These are phyloP conservation scores for Helicolenus hilgendorfi DNA, from an alignment of 2,797 vertebrate genomes.

Conservation along the genomic window DNA sequence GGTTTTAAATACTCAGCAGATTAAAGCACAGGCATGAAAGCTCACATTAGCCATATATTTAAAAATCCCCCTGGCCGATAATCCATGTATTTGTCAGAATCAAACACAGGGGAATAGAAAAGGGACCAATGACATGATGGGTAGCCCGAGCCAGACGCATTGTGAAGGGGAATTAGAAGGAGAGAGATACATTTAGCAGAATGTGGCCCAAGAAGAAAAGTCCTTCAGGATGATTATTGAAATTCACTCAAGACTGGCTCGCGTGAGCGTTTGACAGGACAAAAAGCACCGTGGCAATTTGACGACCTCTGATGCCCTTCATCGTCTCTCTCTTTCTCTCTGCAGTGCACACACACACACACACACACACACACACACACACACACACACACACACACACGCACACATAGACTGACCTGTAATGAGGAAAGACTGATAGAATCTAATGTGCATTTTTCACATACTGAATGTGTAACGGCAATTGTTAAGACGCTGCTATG, in stretches of 20 bases:
- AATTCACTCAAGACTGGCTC: constrained; percentile 83
- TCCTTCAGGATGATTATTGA: constrained; percentile 89
- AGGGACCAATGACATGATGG: constrained; percentile 89
- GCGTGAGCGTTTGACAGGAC: constrained; percentile 76
- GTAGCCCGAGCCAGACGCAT: constrained; percentile 83
- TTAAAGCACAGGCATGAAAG: constrained; percentile 92
- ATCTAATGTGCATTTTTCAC: constrained; percentile 35
- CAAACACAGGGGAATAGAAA: constrained; percentile 91
- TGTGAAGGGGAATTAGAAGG: constrained; percentile 88
- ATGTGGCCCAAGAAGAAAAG: constrained; percentile 84
- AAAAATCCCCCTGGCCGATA: constrained; percentile 90
- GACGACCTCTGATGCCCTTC: constrained; percentile 80
- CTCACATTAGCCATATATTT: constrained; percentile 92
- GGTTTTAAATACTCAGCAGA: constrained; percentile 92
- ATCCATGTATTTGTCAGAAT: constrained; percentile 93
- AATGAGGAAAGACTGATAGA: constrained; percentile 41
- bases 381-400: constrained; percentile 9
- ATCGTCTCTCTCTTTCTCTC: constrained; percentile 36
- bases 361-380: neutral
- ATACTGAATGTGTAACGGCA: neutral
- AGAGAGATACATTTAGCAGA: constrained; percentile 89
- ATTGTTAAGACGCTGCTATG: neutral
- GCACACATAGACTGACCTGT: constrained; percentile 23
- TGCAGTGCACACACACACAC: neutral
- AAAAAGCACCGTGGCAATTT: constrained; percentile 77